Evolutionary conservation across 2,113 vertebrate species (phyloP), one percentile per base, ranked within the genome.

Genomic region (Lanius collurio): DNA sequence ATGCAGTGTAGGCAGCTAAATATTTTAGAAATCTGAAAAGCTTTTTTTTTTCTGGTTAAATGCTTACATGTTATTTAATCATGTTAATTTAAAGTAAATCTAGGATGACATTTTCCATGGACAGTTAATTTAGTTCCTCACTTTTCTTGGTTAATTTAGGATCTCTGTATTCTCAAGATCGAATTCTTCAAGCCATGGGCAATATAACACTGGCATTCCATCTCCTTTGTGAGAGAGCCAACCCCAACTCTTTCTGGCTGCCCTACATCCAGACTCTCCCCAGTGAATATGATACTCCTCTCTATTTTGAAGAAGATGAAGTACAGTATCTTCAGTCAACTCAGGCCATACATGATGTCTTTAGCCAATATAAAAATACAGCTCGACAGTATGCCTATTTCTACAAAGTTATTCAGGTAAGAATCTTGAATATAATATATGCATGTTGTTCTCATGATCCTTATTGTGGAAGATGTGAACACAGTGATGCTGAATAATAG

Each of bases 371-470:
- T 78, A 99, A 99, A 97, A 99, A 99, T 97, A 99, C 99, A 7
- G 99, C 99, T 14, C 99, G 99, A 17, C 99, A 99, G 92, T 99
- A 99, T 19, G 99, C 99, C 15, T 99, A 99, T 97, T 99, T 99
- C 98, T 99, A 99, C 98, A 99, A 99, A 96, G 98, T 99, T 94
- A 97, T 99, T 64, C 99, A 99, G 98, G 99, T 99, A 97, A 97
- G 98, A 65, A 5, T 41, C 42, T 62, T 52, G 73, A 60, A 69
- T 44, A 11, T 33, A 16, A 10, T 31, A 6, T 55, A 6, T 13
- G 12, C 37, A 26, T 55, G 17, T 68, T 57, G 62, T 47, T 87
- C 47, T 86, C 28, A 5, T 37, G 8, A 19, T 65, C 9, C 28
- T 86, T 78, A 21, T 22, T 74, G 70, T 57, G 35, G n/a, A 69